Conservation (phyloP, 2,797 vertebrate genomes). For the Potorous gilbertii region DNA sequence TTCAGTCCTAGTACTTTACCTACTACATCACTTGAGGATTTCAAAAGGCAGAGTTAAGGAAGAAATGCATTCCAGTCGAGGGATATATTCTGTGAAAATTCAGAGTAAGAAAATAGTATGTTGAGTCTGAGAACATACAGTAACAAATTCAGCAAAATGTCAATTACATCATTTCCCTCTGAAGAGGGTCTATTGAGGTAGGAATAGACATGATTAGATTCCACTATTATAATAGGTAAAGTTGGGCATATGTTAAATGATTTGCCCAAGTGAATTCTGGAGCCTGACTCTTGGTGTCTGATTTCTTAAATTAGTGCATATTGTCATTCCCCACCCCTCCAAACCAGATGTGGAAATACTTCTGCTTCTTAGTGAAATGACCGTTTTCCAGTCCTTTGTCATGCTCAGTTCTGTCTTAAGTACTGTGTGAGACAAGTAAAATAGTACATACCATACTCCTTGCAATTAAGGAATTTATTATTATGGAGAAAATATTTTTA, state of each 20-base stretch:
- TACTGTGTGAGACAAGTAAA: slow-evolving; percentile 1
- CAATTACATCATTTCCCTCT: neutral
- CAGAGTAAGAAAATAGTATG: neutral
- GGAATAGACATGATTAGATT: neutral
- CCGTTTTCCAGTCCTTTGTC: neutral
- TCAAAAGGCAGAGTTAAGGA: neutral
- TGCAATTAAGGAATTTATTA: neutral
- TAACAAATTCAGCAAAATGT: neutral
- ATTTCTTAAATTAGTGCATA: neutral
- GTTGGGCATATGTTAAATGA: neutral
- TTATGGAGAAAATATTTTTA: neutral
- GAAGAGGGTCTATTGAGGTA: neutral
- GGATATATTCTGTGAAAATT: neutral
- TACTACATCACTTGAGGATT: neutral
- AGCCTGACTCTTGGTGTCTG: neutral
- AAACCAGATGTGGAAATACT: neutral
- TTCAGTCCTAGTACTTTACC: neutral
- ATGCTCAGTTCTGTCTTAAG: neutral
- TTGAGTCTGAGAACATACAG: neutral
- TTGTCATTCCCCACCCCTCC: neutral
- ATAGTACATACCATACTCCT: neutral
- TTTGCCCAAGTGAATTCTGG: neutral
- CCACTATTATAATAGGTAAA: neutral
- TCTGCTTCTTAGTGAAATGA: neutral
- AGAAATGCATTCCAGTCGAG: neutral